phyloP scores from a whole-genome alignment of 2,888 invertebrate genomes.

The Ennomos erosarius region DNA sequence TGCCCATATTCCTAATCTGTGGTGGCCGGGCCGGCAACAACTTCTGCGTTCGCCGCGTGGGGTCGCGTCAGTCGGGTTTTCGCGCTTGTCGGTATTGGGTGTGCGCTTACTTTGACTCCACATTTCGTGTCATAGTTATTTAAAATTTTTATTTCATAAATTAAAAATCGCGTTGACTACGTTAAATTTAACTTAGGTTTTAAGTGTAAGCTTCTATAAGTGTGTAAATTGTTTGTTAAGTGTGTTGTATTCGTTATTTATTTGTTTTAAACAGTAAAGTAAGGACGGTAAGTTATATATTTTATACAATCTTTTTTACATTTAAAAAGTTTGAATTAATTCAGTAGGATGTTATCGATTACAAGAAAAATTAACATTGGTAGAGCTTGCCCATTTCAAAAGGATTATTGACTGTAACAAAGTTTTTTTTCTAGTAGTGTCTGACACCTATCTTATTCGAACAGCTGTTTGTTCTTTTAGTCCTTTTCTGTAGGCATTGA shows the following conservation, averaged over 20 bases:
- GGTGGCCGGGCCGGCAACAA: too few species aligned
- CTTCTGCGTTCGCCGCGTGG: constrained; percentile 52
- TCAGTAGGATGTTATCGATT: too few species aligned
- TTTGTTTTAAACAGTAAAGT: constrained; percentile 55
- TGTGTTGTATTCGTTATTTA: constrained; percentile 51
- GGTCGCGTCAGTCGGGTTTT: constrained; percentile 80
- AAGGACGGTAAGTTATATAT: constrained; percentile 73
- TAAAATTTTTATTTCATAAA: constrained; percentile 53
- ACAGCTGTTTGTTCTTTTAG: constrained; percentile 28
- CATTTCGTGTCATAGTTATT: constrained; percentile 70
- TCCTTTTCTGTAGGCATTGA: constrained; percentile 2
- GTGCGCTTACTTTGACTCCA: constrained; percentile 68
- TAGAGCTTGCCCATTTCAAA: too few species aligned
- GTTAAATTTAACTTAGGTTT: constrained; percentile 43
- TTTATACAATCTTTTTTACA: too few species aligned
- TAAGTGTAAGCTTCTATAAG: constrained; percentile 52
- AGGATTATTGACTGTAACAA: too few species aligned
- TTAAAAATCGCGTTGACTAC: constrained; percentile 50
- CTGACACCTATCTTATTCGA: background rate
- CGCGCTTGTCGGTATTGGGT: constrained; percentile 73
- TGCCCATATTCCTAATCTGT: too few species aligned
- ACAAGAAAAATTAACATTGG: too few species aligned
- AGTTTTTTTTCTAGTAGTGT: too few species aligned
- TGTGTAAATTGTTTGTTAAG: constrained; percentile 56
- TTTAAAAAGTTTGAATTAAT: too few species aligned